A percentile compares a stretch with the other conserved stretches of the same genome.
Conservation (phyloP, 2,113 vertebrate genomes). For the Chauna torquata region DNA sequence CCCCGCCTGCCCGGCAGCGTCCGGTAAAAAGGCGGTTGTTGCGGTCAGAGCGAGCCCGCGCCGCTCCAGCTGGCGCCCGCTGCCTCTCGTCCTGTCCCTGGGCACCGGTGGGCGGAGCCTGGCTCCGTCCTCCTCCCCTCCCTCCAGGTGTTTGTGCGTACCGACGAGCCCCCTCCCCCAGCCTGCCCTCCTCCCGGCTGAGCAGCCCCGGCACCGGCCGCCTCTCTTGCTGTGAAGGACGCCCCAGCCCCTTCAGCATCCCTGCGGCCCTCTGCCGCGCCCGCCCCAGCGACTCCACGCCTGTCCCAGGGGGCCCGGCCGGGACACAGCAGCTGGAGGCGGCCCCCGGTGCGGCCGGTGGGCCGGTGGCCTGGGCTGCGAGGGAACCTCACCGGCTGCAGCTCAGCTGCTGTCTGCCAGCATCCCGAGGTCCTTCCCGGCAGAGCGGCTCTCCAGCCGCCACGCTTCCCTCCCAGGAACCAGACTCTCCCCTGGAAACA, state of each 20-base stretch:
- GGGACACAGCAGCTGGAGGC: not conserved
- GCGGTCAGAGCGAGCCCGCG: not conserved
- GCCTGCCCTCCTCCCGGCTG: not conserved
- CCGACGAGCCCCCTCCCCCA: too few species aligned
- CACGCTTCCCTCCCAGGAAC: not conserved
- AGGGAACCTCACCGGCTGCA: not conserved
- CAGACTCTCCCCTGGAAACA: not conserved
- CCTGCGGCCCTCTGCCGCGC: not conserved
- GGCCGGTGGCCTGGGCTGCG: not conserved
- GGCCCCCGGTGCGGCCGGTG: too few species aligned
- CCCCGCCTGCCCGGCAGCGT: not conserved
- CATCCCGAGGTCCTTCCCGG: not conserved
- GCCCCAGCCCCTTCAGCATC: not conserved
- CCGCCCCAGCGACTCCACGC: not conserved
- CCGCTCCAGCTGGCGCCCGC: not conserved
- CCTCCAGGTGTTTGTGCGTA: too few species aligned
- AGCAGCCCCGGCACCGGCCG: not conserved
- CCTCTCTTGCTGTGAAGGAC: too few species aligned
- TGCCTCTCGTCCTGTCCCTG: not conserved
- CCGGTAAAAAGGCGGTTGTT: too few species aligned
- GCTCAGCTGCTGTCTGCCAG: not conserved
- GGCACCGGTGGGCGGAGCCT: not conserved
- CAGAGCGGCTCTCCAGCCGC: not conserved
- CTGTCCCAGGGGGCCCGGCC: too few species aligned
- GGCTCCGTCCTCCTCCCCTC: not conserved